Percentiles rank a stretch among this genome's conserved stretches.
Conservation (phyloP, 2,113 vertebrate species). For the Scomber japonicus region DNA sequence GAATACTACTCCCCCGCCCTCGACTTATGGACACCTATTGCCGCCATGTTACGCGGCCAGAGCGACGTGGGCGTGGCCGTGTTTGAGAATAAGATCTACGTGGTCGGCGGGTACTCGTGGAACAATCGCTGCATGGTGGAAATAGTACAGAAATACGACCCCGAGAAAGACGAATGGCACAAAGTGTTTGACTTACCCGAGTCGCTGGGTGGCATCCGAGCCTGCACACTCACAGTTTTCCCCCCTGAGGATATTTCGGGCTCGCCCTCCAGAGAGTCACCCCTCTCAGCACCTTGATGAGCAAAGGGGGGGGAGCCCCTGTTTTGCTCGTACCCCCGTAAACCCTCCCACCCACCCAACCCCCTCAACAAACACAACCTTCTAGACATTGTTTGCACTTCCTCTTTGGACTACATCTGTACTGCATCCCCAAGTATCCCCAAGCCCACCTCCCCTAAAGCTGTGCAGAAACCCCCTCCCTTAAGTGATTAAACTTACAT, state of each 20-base stretch:
- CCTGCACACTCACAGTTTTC: conserved; percentile 98
- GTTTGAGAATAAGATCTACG: conserved; percentile 98
- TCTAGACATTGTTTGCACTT: conserved; percentile 89
- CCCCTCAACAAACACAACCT: conserved; percentile 64
- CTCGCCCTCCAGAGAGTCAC: conserved; percentile 96
- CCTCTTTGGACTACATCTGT: conserved; percentile 80
- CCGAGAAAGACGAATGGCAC: conserved; percentile 99
- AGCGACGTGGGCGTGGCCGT: conserved; percentile 98
- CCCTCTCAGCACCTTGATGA: conserved; percentile 95
- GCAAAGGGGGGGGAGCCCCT: conserved; percentile 72
- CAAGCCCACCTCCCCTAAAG: conserved; percentile 49
- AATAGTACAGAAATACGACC: conserved; percentile 99
- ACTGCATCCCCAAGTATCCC: conserved; percentile 66
- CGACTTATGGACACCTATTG: conserved; percentile 98
- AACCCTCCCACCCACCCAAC: conserved; percentile 24
- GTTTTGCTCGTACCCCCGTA: conserved; percentile 67
- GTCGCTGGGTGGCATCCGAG: conserved; percentile 97
- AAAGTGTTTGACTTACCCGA: conserved; percentile 99
- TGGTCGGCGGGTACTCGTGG: conserved; percentile 99
- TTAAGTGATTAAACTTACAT: conserved; percentile 59
- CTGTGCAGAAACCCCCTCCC: conserved; percentile 74
- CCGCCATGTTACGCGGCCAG: conserved; percentile 97
- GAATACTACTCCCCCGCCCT: conserved; percentile 97
- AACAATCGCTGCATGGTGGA: conserved; percentile 99
- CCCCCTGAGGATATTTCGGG: conserved; percentile 94